Percentiles rank a stretch among this genome's conserved stretches.
Conservation (phyloP, 2,888 invertebrate genomes). For the Drosophila formosana region DNA sequence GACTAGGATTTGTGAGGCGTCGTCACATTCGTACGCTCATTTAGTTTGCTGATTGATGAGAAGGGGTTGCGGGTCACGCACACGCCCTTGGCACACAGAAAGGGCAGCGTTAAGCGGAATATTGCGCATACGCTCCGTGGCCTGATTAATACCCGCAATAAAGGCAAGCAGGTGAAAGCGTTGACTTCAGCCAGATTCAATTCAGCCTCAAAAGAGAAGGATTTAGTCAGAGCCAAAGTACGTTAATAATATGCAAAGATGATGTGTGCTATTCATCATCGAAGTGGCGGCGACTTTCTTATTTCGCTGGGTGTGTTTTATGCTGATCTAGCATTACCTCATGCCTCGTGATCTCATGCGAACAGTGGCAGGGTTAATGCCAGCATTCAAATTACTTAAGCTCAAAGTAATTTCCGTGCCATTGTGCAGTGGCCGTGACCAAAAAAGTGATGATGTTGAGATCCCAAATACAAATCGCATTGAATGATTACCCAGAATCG, state of each 20-base stretch:
- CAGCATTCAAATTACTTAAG: constrained; percentile 17
- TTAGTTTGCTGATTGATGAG: constrained; percentile 69
- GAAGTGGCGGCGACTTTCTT: constrained; percentile 6
- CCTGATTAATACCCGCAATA: constrained; percentile 23
- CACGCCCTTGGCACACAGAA: constrained; percentile 34
- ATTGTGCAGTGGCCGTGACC: constrained; percentile 56
- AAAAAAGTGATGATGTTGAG: not conserved
- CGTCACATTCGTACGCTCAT: constrained; percentile 51
- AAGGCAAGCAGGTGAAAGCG: constrained; percentile 17
- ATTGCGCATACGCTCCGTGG: constrained; percentile 43
- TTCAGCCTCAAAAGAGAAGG: not conserved
- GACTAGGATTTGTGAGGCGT: constrained; percentile 64
- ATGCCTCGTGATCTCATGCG: constrained; percentile 65
- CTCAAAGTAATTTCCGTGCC: constrained; percentile 41
- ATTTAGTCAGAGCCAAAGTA: not conserved
- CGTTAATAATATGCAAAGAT: constrained; percentile 11
- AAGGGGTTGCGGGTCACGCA: constrained; percentile 15
- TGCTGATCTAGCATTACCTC: constrained; percentile 18
- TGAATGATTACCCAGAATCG: not conserved
- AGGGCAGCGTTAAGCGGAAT: constrained; percentile 12
- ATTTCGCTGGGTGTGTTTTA: not conserved
- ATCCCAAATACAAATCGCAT: not conserved
- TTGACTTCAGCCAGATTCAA: constrained; percentile 4
- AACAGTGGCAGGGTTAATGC: not conserved
- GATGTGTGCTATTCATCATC: constrained; percentile 15